Percentiles rank a stretch among this genome's conserved stretches.
Conservation (phyloP, 2,113 vertebrate species). For the Vombatus ursinus region DNA sequence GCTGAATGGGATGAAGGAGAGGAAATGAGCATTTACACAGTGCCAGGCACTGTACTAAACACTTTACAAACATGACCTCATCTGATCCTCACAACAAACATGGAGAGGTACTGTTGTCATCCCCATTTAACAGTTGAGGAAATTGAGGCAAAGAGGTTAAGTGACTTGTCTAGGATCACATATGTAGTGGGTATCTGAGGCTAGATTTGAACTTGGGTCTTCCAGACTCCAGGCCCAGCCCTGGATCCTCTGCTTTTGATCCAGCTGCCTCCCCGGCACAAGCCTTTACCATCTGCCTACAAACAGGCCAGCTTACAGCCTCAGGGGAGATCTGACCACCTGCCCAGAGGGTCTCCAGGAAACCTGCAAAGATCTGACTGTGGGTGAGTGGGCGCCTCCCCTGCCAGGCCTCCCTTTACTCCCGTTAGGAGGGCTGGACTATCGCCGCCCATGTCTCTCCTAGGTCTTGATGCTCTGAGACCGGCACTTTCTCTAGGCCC, state of each 20-base stretch:
- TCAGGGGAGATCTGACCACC: background rate
- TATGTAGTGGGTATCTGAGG: background rate
- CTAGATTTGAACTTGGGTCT: background rate
- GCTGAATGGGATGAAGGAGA: too few species aligned
- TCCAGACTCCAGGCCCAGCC: background rate
- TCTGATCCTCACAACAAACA: background rate
- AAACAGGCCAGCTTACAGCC: too few species aligned
- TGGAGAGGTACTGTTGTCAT: background rate
- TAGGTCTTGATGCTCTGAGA: background rate
- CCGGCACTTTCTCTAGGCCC: background rate
- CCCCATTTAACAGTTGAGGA: background rate
- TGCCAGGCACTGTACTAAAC: accelerated
- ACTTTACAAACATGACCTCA: too few species aligned
- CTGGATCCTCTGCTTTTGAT: background rate
- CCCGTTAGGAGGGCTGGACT: background rate
- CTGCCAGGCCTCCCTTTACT: background rate
- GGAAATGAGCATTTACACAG: too few species aligned
- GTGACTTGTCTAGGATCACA: background rate
- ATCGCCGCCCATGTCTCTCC: background rate
- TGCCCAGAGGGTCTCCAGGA: background rate
- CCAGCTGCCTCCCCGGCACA: background rate
- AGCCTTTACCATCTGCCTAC: background rate
- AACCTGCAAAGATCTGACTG: background rate
- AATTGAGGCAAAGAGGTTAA: background rate
- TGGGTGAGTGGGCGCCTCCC: background rate